A percentile compares a stretch with the other conserved stretches of the same genome.
These are phyloP conservation scores for Chloroceryle inda DNA, from an alignment of 2,797 vertebrate species.

Conservation along the genomic window DNA sequence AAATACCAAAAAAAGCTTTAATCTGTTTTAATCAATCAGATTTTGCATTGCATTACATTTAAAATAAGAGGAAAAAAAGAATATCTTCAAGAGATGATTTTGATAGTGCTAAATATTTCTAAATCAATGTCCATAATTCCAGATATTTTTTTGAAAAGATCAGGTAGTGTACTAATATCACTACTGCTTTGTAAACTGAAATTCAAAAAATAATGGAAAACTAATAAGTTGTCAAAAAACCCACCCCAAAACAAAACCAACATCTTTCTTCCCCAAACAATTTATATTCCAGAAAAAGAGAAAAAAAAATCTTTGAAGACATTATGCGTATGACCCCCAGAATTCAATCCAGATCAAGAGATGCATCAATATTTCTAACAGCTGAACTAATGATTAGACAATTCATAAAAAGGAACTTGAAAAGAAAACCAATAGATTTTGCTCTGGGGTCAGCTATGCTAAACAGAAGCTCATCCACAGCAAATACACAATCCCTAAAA, in stretches of 20 bases:
- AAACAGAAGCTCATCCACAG: neutral
- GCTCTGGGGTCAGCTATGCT: neutral
- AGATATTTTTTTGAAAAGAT: neutral
- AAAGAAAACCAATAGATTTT: conserved; percentile 11
- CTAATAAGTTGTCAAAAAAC: neutral
- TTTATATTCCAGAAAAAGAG: neutral
- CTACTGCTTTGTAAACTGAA: neutral
- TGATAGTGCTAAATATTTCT: neutral
- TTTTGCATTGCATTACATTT: neutral
- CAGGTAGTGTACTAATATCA: neutral
- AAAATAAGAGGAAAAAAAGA: neutral
- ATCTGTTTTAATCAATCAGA: neutral
- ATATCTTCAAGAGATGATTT: neutral
- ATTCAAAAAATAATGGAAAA: neutral
- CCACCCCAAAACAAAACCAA: fast-evolving
- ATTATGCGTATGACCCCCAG: neutral
- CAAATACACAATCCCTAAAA: neutral
- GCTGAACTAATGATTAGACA: neutral
- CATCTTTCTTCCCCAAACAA: neutral
- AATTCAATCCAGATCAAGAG: neutral
- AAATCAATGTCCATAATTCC: neutral
- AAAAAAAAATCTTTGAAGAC: neutral
- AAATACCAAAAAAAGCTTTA: neutral
- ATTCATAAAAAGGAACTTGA: conserved; percentile 30
- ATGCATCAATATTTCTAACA: conserved; percentile 19